These are phyloP conservation scores for Eulithis testata DNA, from an alignment of 2,888 invertebrate genomes.

Conservation along the genomic window DNA sequence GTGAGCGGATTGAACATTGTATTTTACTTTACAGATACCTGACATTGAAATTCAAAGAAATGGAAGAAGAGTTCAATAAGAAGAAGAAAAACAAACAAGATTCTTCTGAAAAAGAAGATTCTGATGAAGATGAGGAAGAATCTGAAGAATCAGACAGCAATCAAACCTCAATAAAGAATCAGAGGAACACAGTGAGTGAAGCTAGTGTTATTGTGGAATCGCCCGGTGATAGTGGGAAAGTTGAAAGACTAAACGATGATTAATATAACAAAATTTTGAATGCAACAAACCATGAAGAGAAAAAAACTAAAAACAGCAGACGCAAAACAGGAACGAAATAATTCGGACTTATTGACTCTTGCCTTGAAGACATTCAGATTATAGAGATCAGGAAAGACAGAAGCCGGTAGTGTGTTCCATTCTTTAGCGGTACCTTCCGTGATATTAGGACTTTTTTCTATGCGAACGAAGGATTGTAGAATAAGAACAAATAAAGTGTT, in stretches of 20 bases:
- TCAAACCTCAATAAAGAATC: slow-evolving; percentile 33
- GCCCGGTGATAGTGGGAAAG: slow-evolving; percentile 73
- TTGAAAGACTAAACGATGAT: slow-evolving; percentile 66
- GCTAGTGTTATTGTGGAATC: slow-evolving; percentile 70
- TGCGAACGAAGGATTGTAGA: too few species aligned
- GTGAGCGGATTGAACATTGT: background rate
- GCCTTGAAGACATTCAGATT: too few species aligned
- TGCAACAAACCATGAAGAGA: slow-evolving; percentile 4
- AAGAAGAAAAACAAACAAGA: slow-evolving; percentile 86
- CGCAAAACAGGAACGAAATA: too few species aligned
- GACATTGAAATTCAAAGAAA: slow-evolving; percentile 93
- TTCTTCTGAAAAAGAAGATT: slow-evolving; percentile 50
- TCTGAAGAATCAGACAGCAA: slow-evolving; percentile 47
- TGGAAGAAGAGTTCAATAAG: slow-evolving; percentile 90
- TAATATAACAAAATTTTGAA: slow-evolving; percentile 13
- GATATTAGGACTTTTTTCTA: too few species aligned
- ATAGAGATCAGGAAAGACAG: too few species aligned
- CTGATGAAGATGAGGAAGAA: slow-evolving; percentile 55
- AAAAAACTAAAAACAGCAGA: too few species aligned
- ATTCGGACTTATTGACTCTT: too few species aligned
- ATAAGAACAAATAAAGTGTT: background rate
- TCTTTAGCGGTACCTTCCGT: too few species aligned
- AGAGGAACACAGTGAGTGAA: slow-evolving; percentile 56
- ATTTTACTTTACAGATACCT: slow-evolving; percentile 86
- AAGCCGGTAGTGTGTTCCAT: too few species aligned